Evolutionary conservation across 2,797 vertebrate genomes (phyloP).

Genomic region (Ceryle rudis): DNA sequence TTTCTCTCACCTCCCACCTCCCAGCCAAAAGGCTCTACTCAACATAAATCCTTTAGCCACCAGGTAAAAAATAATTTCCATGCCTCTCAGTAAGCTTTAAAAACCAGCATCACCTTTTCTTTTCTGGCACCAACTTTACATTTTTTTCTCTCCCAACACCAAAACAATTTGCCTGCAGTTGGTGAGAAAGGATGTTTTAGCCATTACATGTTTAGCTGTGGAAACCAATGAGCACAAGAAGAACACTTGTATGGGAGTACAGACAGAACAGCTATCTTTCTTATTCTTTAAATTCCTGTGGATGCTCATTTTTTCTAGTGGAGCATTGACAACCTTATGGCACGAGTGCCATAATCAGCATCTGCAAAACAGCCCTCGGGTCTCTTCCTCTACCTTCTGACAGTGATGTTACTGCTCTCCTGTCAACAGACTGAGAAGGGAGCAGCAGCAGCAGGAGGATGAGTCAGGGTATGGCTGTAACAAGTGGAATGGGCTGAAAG

Average conservation of each 20-base stretch:
- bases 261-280: neutral
- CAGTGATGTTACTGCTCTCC: neutral
- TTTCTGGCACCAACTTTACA: neutral
- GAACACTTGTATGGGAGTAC: neutral
- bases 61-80: neutral
- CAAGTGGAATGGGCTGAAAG: neutral
- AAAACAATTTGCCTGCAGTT: neutral
- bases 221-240: neutral
- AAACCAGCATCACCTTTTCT: neutral
- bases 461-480: neutral
- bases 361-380: conserved; percentile 40
- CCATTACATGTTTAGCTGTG: neutral
- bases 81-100: neutral
- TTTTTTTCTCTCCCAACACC: neutral
- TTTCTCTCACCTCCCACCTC: neutral
- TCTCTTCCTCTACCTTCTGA: conserved; percentile 28
- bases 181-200: neutral
- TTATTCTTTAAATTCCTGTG: neutral
- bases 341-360: conserved; percentile 21
- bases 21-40: neutral
- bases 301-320: neutral
- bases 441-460: neutral
- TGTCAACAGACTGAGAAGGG: neutral
- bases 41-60: neutral
- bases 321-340: conserved; percentile 24